Conservation (phyloP, 2,797 vertebrate species). For the Fringilla coelebs region DNA sequence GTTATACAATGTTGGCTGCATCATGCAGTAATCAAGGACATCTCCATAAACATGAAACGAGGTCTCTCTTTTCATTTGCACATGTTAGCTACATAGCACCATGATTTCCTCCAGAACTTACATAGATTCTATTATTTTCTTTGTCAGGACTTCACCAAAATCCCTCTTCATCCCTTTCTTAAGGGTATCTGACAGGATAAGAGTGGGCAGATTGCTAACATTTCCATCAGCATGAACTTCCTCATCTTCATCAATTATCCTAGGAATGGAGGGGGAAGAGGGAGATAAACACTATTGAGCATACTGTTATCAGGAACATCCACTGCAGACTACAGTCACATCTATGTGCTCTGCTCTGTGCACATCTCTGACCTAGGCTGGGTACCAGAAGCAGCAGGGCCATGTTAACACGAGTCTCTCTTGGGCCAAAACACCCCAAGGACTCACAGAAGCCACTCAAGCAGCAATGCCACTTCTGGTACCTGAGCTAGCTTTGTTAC, state of each 20-base stretch:
- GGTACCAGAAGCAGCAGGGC: conserved; percentile 49
- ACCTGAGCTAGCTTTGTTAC: conserved; percentile 5
- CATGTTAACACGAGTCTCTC: not conserved
- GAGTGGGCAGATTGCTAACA: conserved; percentile 74
- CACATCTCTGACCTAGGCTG: not conserved
- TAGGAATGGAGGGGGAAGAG: conserved; percentile 67
- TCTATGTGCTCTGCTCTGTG: not conserved
- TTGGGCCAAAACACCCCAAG: not conserved
- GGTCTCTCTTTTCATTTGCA: conserved; percentile 13
- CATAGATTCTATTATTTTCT: conserved; percentile 83
- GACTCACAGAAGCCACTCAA: not conserved
- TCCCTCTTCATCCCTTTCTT: conserved; percentile 79
- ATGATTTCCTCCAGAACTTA: conserved; percentile 67
- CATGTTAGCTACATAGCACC: conserved; percentile 25
- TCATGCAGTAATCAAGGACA: conserved; percentile 9
- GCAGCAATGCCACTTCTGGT: conserved; percentile 27
- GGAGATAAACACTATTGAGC: conserved; percentile 59
- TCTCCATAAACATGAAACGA: conserved; percentile 3
- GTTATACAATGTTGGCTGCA: not conserved
- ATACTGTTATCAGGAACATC: conserved; percentile 35
- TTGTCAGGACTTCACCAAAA: conserved; percentile 78
- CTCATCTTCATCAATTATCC: conserved; percentile 78
- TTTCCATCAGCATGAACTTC: conserved; percentile 73
- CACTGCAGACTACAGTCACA: not conserved
- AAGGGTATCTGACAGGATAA: conserved; percentile 80